Evolutionary conservation across 2,888 invertebrate species (phyloP), one percentile per base, ranked within the genome.

Genomic region (Polietes domitor): DNA sequence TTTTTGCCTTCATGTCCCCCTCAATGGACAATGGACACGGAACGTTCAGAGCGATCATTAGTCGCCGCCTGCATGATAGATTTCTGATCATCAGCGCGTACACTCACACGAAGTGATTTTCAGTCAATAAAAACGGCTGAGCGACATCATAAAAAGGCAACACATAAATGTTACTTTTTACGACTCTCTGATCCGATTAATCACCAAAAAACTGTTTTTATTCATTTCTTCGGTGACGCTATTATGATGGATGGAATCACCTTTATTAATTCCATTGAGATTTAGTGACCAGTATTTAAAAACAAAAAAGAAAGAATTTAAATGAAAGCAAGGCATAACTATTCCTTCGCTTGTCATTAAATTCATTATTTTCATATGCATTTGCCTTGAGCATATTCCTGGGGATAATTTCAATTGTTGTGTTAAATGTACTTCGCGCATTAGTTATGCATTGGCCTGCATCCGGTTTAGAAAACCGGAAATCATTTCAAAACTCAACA

Each of bases 381-480:
- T 32, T 6, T 32, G 2, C 37, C 7, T 37, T 12, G 37, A 41
- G 12, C 47, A 47, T 37, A 37, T 47, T 47, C 47, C 47, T 47
- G 1, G n/a, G 5, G n/a, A 2, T 47, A 7, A 2, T 47, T 15
- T 2, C n/a, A 47, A 47, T n/a, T 47, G 12, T 1, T n/a, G 37
- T 12, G n/a, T 37, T 37, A 7, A 37, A 37, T 37, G 47, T 47
- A 9, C 47, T 47, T 65, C 78, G 77, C 72, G 79, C 86, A 83
- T 82, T 77, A 80, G 76, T 61, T 85, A 82, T 83, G 47, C 47
- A n/a, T n/a, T 47, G 47, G 6, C 37, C 37, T 7, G 82, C 71
- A 85, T 86, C 86, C 86, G 86, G 86, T 79, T 76, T 53, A n/a
- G 28, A 53, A 73, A 76, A 82, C 77, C 86, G 86, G 86, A 86